Percentiles rank a stretch among this genome's conserved stretches.
Conservation (phyloP, 2,888 invertebrate genomes). For the Neoscelio sp. region DNA sequence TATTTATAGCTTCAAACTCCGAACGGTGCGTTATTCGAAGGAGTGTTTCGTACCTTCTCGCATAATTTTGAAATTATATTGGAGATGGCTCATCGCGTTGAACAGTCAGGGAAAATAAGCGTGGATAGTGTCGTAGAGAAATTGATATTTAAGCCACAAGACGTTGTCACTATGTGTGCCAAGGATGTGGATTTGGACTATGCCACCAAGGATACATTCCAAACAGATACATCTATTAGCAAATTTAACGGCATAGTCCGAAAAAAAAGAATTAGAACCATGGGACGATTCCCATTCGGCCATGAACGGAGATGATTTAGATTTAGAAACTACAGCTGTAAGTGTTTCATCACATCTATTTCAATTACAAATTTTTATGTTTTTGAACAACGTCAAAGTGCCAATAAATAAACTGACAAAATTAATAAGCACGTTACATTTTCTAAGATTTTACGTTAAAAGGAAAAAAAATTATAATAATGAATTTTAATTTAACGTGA, state of each 20-base stretch:
- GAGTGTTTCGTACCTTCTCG: slow-evolving; percentile 95
- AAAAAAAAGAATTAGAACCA: slow-evolving; percentile 94
- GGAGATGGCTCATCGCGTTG: slow-evolving; percentile 93
- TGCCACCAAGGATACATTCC: slow-evolving; percentile 94
- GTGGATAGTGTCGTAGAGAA: slow-evolving; percentile 90
- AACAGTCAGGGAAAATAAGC: slow-evolving; percentile 87
- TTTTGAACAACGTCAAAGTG: too few relatives aligned
- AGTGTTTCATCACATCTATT: slow-evolving; percentile 70
- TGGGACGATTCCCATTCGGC: slow-evolving; percentile 91
- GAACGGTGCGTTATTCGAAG: slow-evolving; percentile 94
- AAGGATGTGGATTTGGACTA: slow-evolving; percentile 95
- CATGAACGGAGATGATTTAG: slow-evolving; percentile 86
- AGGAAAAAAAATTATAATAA: not conserved
- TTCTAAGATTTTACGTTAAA: not conserved
- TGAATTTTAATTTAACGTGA: too few relatives aligned
- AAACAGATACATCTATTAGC: slow-evolving; percentile 95
- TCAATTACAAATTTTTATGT: not conserved
- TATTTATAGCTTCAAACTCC: slow-evolving; percentile 88
- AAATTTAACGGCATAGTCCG: slow-evolving; percentile 90
- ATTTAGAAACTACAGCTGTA: slow-evolving; percentile 87
- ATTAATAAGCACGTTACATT: too few relatives aligned
- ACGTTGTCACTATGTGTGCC: slow-evolving; percentile 93
- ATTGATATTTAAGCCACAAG: slow-evolving; percentile 92
- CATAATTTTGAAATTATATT: slow-evolving; percentile 94
- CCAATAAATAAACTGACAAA: too few relatives aligned